A percentile compares a stretch with the other conserved stretches of the same genome.
These are phyloP conservation scores for Heliconius nattereri DNA, from an alignment of 1,140 invertebrate genomes.

Conservation along the genomic window DNA sequence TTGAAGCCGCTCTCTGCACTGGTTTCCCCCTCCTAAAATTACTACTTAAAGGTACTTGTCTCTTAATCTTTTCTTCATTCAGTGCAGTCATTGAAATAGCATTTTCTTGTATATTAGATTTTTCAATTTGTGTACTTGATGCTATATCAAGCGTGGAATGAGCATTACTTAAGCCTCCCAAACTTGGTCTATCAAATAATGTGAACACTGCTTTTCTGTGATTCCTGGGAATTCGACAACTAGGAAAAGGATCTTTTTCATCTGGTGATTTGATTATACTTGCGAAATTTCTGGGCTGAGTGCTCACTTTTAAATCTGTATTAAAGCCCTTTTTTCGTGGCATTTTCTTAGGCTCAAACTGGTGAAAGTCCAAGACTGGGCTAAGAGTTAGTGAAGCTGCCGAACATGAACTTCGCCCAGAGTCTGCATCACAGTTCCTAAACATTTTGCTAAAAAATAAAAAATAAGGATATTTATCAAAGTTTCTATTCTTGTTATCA, in stretches of 20 bases:
- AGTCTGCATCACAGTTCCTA: conserved; percentile 74
- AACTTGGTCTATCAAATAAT: conserved; percentile 65
- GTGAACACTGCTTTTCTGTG: conserved; percentile 62
- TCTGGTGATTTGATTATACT: conserved; percentile 73
- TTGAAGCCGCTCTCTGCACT: conserved; percentile 87
- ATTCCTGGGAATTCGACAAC: conserved; percentile 56
- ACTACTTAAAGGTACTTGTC: conserved; percentile 35
- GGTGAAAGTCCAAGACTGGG: conserved; percentile 55
- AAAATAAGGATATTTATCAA: conserved; percentile 5
- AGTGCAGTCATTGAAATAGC: conserved; percentile 61
- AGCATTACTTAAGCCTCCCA: conserved; percentile 76
- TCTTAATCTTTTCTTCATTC: conserved; percentile 48
- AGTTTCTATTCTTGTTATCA: not conserved
- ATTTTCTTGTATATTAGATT: conserved; percentile 52
- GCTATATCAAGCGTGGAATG: conserved; percentile 76
- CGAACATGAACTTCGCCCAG: conserved; percentile 77
- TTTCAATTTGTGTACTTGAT: conserved; percentile 75
- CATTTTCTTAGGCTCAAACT: conserved; percentile 41
- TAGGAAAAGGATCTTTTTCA: conserved; percentile 73
- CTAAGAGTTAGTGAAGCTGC: conserved; percentile 67
- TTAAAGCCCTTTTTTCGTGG: conserved; percentile 45
- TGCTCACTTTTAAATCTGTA: conserved; percentile 68
- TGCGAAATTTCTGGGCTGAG: conserved; percentile 67
- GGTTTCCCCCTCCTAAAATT: conserved; percentile 82
- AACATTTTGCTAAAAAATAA: conserved; percentile 60